These are phyloP conservation scores for Microvelia longipes DNA, from an alignment of 1,140 invertebrate genomes.

Conservation along the genomic window DNA sequence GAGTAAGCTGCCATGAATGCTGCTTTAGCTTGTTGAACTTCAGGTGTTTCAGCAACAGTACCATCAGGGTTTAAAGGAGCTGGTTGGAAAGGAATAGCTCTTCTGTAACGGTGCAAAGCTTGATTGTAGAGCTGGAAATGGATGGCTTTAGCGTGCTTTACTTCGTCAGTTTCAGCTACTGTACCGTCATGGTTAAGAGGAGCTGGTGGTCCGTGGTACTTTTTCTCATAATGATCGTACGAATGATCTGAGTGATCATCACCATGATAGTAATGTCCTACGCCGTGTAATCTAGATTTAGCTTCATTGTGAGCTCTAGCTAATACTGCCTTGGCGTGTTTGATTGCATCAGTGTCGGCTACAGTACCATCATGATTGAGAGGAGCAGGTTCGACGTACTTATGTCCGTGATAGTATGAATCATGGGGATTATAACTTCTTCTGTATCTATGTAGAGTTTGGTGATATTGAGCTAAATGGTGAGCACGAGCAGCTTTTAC, in stretches of 20 bases:
- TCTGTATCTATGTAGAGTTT: slow-evolving; percentile 18
- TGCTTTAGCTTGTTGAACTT: slow-evolving; percentile 23
- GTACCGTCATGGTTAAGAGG: slow-evolving; percentile 13
- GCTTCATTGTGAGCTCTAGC: not conserved
- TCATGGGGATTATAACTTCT: not conserved
- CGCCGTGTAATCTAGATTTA: not conserved
- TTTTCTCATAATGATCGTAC: not conserved
- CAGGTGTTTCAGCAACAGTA: slow-evolving; percentile 35
- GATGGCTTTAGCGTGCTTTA: slow-evolving; percentile 37
- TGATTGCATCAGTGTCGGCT: slow-evolving; percentile 35
- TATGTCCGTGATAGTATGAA: slow-evolving; percentile 20
- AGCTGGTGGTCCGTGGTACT: slow-evolving; percentile 4
- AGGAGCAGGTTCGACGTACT: slow-evolving; percentile 11
- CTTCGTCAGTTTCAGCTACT: slow-evolving; percentile 30
- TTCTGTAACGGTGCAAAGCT: slow-evolving; percentile 17
- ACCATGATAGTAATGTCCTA: not conserved
- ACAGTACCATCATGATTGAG: slow-evolving; percentile 21
- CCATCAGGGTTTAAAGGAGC: slow-evolving; percentile 28
- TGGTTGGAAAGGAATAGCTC: slow-evolving; percentile 5
- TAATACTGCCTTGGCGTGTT: not conserved
- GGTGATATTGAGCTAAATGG: slow-evolving; percentile 26
- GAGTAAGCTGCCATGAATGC: slow-evolving; percentile 21
- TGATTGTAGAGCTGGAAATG: slow-evolving; percentile 40
- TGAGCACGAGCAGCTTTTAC: slow-evolving; percentile 33
- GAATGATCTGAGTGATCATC: not conserved